Evolutionary conservation across 2,797 vertebrate genomes (phyloP), one percentile per base, ranked within the genome.

Genomic region (Urosaurus nigricauda): DNA sequence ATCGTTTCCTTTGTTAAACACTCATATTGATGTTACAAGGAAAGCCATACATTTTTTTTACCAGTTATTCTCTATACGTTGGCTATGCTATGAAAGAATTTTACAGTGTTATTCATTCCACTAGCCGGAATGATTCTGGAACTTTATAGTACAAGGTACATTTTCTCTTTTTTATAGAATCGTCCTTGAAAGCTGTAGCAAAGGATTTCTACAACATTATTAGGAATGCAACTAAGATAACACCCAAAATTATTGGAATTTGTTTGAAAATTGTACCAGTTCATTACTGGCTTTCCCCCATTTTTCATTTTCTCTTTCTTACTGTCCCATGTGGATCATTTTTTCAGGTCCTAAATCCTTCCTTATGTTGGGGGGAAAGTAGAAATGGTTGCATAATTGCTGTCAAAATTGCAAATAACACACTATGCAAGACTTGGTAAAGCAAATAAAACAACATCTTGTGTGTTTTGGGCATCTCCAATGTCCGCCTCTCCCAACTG

Each of bases 1-100:
- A 65, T 19, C 84, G 82, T 60, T 7, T 17, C 82, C 93, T 94
- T 84, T 88, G 17, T 84, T 92, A 94, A 93, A 84, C 21, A n/a
- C 86, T 93, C 90, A 11, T 73, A 83, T 89, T 78, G 78, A 90
- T 2, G 14, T 4, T 40, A 9, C 79, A 87, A 2, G 24, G 83
- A 63, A 4, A 89, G 2, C 37, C 0, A 0, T 79, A 4, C 40
- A 0, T n/a, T 93, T 93, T 93, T 93, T 51, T 80, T 70, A 43
- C 0, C 0, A 71, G 87, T 92, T 92, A 2, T 63, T 91, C 14
- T 0, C 4, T 68, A 0, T 86, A 94, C n/a, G 87, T 0, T 0
- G 11, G 80, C 3, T 35, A 87, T 86, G 4, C 37, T 11, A 63
- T 71, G 65, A 88, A 91, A 91, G 51, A 1, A 65, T 37, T 87